These are phyloP conservation scores for Trachelus troglodyta DNA, from an alignment of 2,888 invertebrate genomes.

Conservation along the genomic window DNA sequence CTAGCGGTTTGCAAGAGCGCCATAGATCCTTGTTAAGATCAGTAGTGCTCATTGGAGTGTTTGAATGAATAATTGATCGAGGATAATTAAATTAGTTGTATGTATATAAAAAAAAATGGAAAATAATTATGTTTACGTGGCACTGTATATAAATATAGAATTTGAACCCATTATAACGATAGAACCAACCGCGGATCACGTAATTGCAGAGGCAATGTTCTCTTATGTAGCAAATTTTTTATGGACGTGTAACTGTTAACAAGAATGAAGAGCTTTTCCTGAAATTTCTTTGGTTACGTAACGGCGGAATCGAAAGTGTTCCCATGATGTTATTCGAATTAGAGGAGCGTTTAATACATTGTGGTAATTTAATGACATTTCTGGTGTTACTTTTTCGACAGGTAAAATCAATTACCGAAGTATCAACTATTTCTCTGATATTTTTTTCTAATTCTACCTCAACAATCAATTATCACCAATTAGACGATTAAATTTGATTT, in stretches of 20 bases:
- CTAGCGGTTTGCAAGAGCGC: background rate
- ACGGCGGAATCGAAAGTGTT: background rate
- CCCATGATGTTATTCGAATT: background rate
- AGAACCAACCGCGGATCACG: slow-evolving; percentile 1
- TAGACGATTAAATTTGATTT: background rate
- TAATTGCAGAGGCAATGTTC: slow-evolving; percentile 7
- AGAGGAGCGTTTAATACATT: background rate
- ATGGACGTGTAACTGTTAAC: background rate
- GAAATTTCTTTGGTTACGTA: slow-evolving; percentile 6
- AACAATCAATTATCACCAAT: background rate
- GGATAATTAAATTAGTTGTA: background rate
- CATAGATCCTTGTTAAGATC: background rate
- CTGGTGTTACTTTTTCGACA: background rate
- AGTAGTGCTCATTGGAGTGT: background rate
- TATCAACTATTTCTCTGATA: background rate
- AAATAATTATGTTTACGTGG: background rate
- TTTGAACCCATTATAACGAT: background rate
- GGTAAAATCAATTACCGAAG: background rate
- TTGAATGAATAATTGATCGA: background rate
- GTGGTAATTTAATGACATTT: background rate
- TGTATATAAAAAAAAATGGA: background rate
- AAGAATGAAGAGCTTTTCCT: slow-evolving; percentile 7
- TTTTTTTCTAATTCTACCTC: background rate
- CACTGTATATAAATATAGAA: background rate
- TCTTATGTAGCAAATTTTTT: background rate